Conservation (phyloP, 2,113 vertebrate species). For the Scomber colias region DNA sequence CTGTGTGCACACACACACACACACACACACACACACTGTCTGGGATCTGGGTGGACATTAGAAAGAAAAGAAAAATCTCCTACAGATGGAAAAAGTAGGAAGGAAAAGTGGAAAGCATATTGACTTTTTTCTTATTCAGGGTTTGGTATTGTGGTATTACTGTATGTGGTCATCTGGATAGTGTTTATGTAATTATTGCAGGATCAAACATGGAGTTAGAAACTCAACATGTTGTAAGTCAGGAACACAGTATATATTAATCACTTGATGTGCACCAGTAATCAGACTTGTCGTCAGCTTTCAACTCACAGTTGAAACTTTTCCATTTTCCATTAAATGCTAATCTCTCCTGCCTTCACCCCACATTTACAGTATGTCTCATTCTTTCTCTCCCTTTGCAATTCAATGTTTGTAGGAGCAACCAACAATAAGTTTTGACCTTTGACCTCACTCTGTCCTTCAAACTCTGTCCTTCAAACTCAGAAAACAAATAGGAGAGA, state of each 20-base stretch:
- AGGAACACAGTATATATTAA: slow-evolving; percentile 30
- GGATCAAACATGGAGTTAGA: slow-evolving; percentile 29
- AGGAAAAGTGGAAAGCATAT: background rate
- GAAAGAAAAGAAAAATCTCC: background rate
- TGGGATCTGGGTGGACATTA: background rate
- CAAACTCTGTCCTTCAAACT: slow-evolving; percentile 23
- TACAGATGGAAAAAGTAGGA: slow-evolving; percentile 5
- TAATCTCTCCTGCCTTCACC: slow-evolving; percentile 29
- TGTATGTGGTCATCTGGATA: slow-evolving; percentile 40
- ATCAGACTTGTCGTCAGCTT: slow-evolving; percentile 45
- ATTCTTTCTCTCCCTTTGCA: background rate
- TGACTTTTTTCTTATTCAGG: background rate
- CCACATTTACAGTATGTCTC: background rate
- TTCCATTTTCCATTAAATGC: slow-evolving; percentile 42
- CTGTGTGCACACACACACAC: background rate
- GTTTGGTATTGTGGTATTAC: slow-evolving; percentile 13
- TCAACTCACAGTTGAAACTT: slow-evolving; percentile 38
- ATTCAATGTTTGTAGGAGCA: slow-evolving; percentile 8
- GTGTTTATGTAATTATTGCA: slow-evolving; percentile 35
- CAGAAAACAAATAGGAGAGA: background rate
- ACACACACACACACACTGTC: background rate
- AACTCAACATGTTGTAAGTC: slow-evolving; percentile 43
- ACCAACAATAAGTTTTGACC: slow-evolving; percentile 29
- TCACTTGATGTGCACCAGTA: slow-evolving; percentile 40
- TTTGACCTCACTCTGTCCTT: slow-evolving; percentile 38